Evolutionary conservation across 2,888 invertebrate genomes (phyloP).

Genomic region (Nasonia oneida): DNA sequence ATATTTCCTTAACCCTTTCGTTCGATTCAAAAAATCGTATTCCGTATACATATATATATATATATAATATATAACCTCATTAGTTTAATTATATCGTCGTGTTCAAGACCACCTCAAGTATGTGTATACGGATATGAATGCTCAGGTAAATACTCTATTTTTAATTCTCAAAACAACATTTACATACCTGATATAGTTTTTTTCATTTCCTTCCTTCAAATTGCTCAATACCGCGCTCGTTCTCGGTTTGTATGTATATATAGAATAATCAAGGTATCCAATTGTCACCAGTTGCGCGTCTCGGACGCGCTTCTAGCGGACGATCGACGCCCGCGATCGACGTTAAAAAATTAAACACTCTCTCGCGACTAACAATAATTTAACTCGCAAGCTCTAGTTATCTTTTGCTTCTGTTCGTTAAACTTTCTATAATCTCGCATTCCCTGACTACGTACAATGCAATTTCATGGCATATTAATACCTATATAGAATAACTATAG

Average conservation of each 20-base stretch:
- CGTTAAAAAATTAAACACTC: conserved; percentile 58
- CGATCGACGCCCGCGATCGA: conserved; percentile 55
- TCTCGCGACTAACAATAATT: conserved; percentile 53
- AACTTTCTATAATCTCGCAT: background rate
- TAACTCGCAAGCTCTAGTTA: conserved; percentile 20
- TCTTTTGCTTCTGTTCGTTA: background rate
- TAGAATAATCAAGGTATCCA: conserved; percentile 44
- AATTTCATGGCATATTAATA: background rate
- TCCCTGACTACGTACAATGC: background rate
- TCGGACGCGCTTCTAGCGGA: conserved; percentile 40
- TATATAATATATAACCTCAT: conserved; percentile 18
- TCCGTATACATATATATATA: conserved; percentile 10
- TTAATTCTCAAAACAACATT: conserved; percentile 47
- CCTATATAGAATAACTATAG: background rate
- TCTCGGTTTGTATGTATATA: conserved; percentile 7
- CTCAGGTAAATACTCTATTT: conserved; percentile 38
- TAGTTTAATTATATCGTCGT: conserved; percentile 10
- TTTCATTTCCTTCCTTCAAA: background rate
- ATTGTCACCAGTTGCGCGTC: conserved; percentile 38
- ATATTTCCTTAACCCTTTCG: background rate
- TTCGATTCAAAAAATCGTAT: conserved; percentile 38
- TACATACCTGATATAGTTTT: conserved; percentile 47
- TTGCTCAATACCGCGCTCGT: background rate
- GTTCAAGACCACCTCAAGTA: conserved; percentile 5
- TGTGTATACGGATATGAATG: conserved; percentile 36